Evolutionary conservation across 2,797 vertebrate genomes (phyloP).

Genomic region (Xerus rutilus): DNA sequence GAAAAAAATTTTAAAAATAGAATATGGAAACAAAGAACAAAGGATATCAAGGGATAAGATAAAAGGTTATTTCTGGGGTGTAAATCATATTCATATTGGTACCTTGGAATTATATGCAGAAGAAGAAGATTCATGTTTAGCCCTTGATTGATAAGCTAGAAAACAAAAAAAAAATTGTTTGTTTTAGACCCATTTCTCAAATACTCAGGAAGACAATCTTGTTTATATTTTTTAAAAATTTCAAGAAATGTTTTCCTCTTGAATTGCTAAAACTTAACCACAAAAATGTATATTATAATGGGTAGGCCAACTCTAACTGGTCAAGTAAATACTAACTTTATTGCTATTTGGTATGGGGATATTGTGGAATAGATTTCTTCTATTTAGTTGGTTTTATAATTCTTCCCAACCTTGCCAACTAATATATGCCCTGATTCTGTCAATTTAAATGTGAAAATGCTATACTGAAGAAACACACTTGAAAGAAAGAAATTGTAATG

Average conservation of each 20-base stretch:
- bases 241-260: not conserved
- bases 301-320: not conserved
- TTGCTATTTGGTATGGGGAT: not conserved
- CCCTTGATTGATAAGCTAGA: not conserved
- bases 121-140: conserved; percentile 4
- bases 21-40: not conserved
- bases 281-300: not conserved
- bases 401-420: not conserved
- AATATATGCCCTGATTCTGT: not conserved
- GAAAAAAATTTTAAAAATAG: not conserved
- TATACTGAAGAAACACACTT: not conserved
- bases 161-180: not conserved
- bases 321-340: not conserved
- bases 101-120: not conserved
- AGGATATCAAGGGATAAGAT: not conserved
- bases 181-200: not conserved
- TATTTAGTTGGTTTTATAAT: not conserved
- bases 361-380: not conserved
- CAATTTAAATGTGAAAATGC: not conserved
- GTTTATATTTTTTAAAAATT: not conserved
- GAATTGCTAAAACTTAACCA: not conserved
- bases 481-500: conserved; percentile 18
- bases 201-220: not conserved
- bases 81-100: conserved; percentile 17
- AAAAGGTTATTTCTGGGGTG: not conserved